Conservation (phyloP, 2,888 invertebrate species). For the Aricia artaxerxes region DNA sequence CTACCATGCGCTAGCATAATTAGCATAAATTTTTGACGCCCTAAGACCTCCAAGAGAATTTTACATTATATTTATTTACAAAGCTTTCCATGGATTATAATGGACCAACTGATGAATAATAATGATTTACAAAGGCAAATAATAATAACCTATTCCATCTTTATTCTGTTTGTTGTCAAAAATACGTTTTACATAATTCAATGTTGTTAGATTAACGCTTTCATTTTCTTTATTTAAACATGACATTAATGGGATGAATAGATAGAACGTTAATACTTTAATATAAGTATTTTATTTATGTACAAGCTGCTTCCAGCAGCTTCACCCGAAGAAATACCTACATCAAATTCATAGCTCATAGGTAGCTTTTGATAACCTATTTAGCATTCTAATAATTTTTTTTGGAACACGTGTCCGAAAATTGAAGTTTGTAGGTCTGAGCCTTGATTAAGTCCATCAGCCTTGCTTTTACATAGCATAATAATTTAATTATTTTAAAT, state of each 20-base stretch:
- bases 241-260: neutral
- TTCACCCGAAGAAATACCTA: too few species aligned
- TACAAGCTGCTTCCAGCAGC: too few species aligned
- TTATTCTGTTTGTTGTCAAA: slow-evolving; percentile 3
- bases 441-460: too few species aligned
- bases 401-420: too few species aligned
- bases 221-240: neutral
- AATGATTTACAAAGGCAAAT: neutral
- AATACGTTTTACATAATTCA: neutral
- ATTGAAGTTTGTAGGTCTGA: too few species aligned
- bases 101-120: slow-evolving; percentile 21
- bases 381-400: too few species aligned
- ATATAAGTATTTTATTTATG: too few species aligned
- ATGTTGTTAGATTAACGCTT: neutral
- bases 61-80: neutral
- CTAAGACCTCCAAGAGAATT: neutral
- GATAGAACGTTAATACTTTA: too few species aligned
- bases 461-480: too few species aligned
- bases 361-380: too few species aligned
- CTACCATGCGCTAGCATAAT: slow-evolving; percentile 33
- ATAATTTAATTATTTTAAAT: too few species aligned
- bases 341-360: too few species aligned
- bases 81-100: slow-evolving; percentile 4
- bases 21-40: neutral
- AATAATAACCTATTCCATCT: neutral